phyloP scores from a whole-genome alignment of 2,113 vertebrate species.

The Axis porcinus region DNA sequence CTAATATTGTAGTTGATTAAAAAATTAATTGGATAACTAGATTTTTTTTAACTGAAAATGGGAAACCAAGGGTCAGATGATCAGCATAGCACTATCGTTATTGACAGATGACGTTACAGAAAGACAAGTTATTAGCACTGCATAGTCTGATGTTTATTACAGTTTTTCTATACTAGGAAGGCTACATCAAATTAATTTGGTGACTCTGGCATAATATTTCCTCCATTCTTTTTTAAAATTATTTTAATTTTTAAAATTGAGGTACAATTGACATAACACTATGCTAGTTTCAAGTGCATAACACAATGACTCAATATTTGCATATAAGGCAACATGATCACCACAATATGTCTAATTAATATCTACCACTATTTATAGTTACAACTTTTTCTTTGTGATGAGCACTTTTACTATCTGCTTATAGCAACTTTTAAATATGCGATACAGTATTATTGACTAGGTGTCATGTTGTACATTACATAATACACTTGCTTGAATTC shows the following conservation, averaged over 20 bases:
- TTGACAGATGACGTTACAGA: neutral
- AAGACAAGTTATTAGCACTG: neutral
- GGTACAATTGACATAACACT: neutral
- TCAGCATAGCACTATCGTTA: neutral
- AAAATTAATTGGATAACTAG: neutral
- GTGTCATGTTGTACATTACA: neutral
- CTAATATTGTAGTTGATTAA: neutral
- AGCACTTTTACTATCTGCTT: neutral
- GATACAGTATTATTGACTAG: neutral
- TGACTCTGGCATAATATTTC: neutral
- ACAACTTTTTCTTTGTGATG: neutral
- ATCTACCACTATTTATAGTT: neutral
- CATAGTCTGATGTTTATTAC: neutral
- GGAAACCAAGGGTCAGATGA: neutral
- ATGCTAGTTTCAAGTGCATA: neutral
- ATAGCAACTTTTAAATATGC: neutral
- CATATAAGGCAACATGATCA: neutral
- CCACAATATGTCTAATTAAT: neutral
- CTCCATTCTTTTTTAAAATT: neutral
- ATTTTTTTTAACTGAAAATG: neutral
- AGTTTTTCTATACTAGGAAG: neutral
- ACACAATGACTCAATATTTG: neutral
- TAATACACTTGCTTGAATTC: neutral
- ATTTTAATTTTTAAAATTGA: neutral
- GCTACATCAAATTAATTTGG: neutral